These are phyloP conservation scores for Callyntrura sp. DNA, from an alignment of 2,888 invertebrate species.

Conservation along the genomic window DNA sequence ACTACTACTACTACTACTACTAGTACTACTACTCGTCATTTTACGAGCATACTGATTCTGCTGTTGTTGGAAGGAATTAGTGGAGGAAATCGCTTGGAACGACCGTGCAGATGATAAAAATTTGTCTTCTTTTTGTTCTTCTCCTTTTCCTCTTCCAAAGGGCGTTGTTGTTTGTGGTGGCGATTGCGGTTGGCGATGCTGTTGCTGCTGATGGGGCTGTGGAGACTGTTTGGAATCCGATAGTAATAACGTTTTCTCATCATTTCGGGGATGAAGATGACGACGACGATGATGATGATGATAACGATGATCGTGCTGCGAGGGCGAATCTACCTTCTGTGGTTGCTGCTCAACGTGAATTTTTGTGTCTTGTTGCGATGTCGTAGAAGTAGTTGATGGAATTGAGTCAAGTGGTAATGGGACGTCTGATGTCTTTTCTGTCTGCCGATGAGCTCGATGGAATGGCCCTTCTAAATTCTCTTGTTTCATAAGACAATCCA, in stretches of 20 bases:
- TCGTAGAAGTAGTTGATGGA: conserved; percentile 55
- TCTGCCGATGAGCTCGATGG: conserved; percentile 75
- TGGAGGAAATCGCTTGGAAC: conserved; percentile 67
- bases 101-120: conserved; percentile 66
- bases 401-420: conserved; percentile 75
- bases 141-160: conserved; percentile 47
- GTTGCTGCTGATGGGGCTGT: conserved; percentile 68
- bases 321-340: conserved; percentile 39
- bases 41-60: conserved; percentile 75
- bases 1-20: conserved; percentile 65
- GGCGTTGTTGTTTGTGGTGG: conserved; percentile 40
- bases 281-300: conserved; percentile 29
- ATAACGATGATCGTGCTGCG: conserved; percentile 34
- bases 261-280: conserved; percentile 58
- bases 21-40: conserved; percentile 64
- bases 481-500: conserved; percentile 84
- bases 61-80: conserved; percentile 66
- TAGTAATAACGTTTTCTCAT: conserved; percentile 69
- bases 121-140: conserved; percentile 75
- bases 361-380: conserved; percentile 74
- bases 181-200: conserved; percentile 66
- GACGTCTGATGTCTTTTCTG: conserved; percentile 67
- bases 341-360: conserved; percentile 46
- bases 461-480: conserved; percentile 84
- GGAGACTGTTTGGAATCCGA: conserved; percentile 77